Evolutionary conservation across 1,140 invertebrate genomes (phyloP).

Genomic region (Phenacoccus solenopsis): DNA sequence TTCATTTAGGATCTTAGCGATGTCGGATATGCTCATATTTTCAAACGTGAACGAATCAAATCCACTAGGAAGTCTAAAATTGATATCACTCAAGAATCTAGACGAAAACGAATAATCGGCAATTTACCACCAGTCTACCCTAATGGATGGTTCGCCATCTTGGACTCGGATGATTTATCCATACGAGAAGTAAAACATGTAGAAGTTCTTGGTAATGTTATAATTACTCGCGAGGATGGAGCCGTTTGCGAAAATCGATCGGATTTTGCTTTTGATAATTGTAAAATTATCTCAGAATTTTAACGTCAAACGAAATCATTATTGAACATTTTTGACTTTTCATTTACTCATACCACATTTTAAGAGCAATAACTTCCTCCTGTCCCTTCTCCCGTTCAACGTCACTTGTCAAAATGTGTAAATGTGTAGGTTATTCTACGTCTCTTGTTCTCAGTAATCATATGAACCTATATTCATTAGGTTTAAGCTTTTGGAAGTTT

Average conservation of each 20-base stretch:
- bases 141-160: constrained; percentile 75
- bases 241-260: not conserved
- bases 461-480: too few relatives aligned
- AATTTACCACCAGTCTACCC: constrained; percentile 70
- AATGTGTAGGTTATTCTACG: too few relatives aligned
- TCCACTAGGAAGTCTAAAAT: constrained; percentile 17
- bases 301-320: too few relatives aligned
- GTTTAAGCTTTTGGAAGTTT: too few relatives aligned
- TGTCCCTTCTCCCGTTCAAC: too few relatives aligned
- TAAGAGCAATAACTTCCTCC: too few relatives aligned
- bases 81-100: constrained; percentile 24
- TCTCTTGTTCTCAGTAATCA: too few relatives aligned
- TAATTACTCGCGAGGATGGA: not conserved
- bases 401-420: too few relatives aligned
- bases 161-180: constrained; percentile 52
- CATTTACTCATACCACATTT: too few relatives aligned
- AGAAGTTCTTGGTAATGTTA: constrained; percentile 46
- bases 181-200: constrained; percentile 47
- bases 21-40: constrained; percentile 35
- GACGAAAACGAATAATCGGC: constrained; percentile 35
- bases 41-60: constrained; percentile 17
- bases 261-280: not conserved
- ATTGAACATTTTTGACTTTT: too few relatives aligned
- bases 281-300: not conserved
- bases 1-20: constrained; percentile 33